These are phyloP conservation scores for Drosophila ambigua DNA, from an alignment of 1,140 invertebrate species.

Conservation along the genomic window DNA sequence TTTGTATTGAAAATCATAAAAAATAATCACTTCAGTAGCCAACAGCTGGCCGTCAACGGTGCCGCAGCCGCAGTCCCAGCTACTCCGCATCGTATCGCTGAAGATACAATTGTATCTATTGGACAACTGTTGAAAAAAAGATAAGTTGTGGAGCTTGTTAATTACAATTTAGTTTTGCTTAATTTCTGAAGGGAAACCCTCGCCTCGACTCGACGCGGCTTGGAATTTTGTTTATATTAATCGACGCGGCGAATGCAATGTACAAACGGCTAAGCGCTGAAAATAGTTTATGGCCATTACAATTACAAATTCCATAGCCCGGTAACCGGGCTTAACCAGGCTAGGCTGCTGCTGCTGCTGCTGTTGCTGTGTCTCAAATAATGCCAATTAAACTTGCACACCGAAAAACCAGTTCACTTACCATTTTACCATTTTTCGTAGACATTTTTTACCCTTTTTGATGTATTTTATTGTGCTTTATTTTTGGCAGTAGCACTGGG, in stretches of 20 bases:
- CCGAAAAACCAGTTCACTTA: constrained; percentile 70
- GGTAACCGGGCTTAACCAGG: too few relatives aligned
- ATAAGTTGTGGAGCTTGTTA: constrained; percentile 17
- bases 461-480: constrained; percentile 23
- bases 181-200: constrained; percentile 44
- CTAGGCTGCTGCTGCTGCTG: too few relatives aligned
- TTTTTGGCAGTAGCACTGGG: constrained; percentile 55
- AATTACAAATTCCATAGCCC: constrained; percentile 27
- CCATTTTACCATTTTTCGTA: constrained; percentile 20
- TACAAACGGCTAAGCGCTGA: constrained; percentile 43
- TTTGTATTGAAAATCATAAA: constrained; percentile 58
- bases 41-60: constrained; percentile 34
- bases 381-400: constrained; percentile 76
- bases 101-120: constrained; percentile 38
- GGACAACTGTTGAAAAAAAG: constrained; percentile 46
- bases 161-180: constrained; percentile 52
- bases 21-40: constrained; percentile 47
- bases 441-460: too few relatives aligned
- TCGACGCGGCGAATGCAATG: constrained; percentile 37
- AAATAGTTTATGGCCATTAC: constrained; percentile 60
- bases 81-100: background rate
- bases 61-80: background rate
- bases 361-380: constrained; percentile 48
- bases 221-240: constrained; percentile 39
- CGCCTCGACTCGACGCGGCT: background rate